phyloP scores from a whole-genome alignment of 2,113 vertebrate genomes.

The Bufo bufo region DNA sequence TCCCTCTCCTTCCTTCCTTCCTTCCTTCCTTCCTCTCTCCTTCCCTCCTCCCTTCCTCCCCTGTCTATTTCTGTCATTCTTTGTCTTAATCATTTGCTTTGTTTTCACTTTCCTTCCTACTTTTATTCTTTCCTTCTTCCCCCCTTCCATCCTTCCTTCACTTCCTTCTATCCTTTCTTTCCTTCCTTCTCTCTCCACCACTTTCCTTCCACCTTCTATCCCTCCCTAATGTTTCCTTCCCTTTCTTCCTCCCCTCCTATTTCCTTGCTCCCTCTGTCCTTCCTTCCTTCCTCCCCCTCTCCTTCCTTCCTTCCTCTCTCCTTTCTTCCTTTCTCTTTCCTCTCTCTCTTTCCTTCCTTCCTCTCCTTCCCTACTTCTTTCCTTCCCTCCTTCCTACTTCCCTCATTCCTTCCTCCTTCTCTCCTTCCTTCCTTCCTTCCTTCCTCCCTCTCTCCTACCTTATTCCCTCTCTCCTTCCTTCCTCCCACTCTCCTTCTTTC shows the following conservation, averaged over 20 bases:
- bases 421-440: background rate
- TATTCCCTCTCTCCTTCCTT: background rate
- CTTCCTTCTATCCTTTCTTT: background rate
- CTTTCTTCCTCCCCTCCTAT: accelerated
- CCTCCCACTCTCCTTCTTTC: background rate
- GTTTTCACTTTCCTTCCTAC: no score
- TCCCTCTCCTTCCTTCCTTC: no score
- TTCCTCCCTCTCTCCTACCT: no score
- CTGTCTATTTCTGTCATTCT: background rate
- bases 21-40: no score
- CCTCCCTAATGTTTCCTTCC: no score
- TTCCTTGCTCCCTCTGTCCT: background rate
- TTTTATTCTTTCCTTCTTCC: background rate
- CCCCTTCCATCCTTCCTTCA: no score
- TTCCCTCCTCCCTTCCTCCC: no score
- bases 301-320: background rate
- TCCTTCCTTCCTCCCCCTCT: background rate
- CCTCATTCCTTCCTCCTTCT: background rate
- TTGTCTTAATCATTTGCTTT: background rate
- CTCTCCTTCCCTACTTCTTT: background rate
- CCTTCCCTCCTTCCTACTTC: no score
- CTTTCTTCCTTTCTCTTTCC: no score
- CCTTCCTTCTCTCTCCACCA: no score
- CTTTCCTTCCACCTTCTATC: background rate
- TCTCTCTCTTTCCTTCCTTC: background rate